These are phyloP conservation scores for Sinella curviseta DNA, from an alignment of 1,140 invertebrate species.

Conservation along the genomic window DNA sequence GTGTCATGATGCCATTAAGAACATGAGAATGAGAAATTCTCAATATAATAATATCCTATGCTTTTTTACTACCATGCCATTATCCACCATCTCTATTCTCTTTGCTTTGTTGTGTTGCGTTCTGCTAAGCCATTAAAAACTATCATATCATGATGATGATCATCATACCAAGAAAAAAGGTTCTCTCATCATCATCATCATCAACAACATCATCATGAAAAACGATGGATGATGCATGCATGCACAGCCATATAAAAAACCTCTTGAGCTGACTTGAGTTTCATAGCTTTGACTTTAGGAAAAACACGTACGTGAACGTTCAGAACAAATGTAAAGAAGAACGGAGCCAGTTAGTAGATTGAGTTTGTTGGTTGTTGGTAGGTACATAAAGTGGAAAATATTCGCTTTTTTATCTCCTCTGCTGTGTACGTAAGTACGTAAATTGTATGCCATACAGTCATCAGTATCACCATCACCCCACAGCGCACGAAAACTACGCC, in stretches of 20 bases:
- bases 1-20: constrained; percentile 16
- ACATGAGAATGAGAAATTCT: constrained; percentile 21
- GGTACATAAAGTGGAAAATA: constrained; percentile 8
- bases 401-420: constrained; percentile 1
- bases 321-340: background rate
- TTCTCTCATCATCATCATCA: background rate
- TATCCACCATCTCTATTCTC: background rate
- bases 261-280: background rate
- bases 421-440: background rate
- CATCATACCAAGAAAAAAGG: constrained; percentile 22
- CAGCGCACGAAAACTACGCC: constrained; percentile 11
- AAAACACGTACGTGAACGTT: too few species aligned
- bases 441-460: background rate
- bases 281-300: too few species aligned
- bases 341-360: background rate
- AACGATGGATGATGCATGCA: background rate
- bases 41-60: constrained; percentile 3
- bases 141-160: constrained; percentile 5
- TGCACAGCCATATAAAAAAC: background rate
- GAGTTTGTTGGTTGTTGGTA: background rate
- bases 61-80: background rate
- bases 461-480: background rate
- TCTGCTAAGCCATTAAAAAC: constrained; percentile 18
- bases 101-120: background rate
- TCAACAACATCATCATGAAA: background rate